Conservation (phyloP, 2,888 invertebrate genomes). For the Drepanosiphum platanoidis region DNA sequence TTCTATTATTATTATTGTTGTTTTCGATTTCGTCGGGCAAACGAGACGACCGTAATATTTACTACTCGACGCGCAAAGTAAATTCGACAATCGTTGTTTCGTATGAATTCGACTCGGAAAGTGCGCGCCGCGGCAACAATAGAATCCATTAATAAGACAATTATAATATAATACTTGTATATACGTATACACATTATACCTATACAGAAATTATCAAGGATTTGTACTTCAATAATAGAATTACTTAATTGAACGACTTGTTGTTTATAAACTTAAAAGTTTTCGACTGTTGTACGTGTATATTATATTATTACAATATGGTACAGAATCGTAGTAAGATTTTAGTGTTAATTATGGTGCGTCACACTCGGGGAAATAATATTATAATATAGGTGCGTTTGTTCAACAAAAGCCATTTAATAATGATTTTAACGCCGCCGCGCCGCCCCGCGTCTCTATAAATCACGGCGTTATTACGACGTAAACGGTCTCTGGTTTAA, state of each 20-base stretch:
- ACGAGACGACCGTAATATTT: too few relatives aligned
- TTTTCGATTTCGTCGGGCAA: too few relatives aligned
- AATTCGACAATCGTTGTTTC: background rate
- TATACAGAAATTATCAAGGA: conserved; percentile 1
- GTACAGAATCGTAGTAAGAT: background rate
- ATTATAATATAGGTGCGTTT: background rate
- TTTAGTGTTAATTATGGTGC: background rate
- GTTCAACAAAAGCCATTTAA: background rate
- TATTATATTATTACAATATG: background rate
- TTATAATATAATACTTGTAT: background rate
- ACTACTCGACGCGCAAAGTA: background rate
- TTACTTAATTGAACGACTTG: background rate
- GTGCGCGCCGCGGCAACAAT: background rate
- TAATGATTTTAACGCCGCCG: background rate
- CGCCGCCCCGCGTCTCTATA: background rate
- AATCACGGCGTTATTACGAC: background rate
- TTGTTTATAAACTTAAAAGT: background rate
- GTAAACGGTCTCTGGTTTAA: background rate
- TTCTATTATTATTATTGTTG: too few relatives aligned
- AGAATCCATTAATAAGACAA: conserved; percentile 22
- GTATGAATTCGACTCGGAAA: background rate
- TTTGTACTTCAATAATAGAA: background rate
- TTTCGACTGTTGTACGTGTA: background rate
- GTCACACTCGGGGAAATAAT: background rate
- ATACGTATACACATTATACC: background rate